Base-by-base conservation (phyloP, 1,140 invertebrate genomes). In the Leptestheria dahalacensis region DNA sequence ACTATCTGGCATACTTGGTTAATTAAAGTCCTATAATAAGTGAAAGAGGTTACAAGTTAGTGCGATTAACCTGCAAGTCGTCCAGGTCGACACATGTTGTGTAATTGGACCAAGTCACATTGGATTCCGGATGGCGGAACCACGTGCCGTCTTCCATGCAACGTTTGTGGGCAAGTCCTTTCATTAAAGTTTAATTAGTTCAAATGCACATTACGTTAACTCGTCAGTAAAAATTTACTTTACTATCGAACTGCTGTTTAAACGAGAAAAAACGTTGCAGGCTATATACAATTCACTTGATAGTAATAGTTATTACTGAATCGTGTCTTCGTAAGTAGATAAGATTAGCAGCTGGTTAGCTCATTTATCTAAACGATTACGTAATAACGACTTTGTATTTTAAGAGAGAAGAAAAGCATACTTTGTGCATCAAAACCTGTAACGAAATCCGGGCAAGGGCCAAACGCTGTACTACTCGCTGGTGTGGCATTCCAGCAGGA, bases 401-500 rank as follows among this genome's bases (percentile, higher is more conserved):
- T n/a, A n/a, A n/a, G n/a, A n/a, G n/a, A n/a, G n/a, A n/a, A n/a
- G n/a, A n/a, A n/a, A 41, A 64, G 78, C 78, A 78, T 68, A 73
- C 72, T 62, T 48, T 68, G 64, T 21, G 71, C 65, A 59, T 70
- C 66, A 60, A 74, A 75, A 56, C 72, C 74, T 1, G 64, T 66
- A 26, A 74, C 66, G 59, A 74, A 78, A 25, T 62, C 60, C 3
- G 77, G 77, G 64, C 77, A 79, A 1, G 64, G 65, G 12, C 71
- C 69, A 60, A 64, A 68, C 4, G 75, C 74, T 11, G 65, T 70
- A 6, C 64, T 63, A 21, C 76, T 75, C 10, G 77, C 74, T 0
- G 64, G 50, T 0, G 77, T 79, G 59, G 75, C 71, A 54, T 75
- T 73, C 76, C 77, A 78, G 61, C 77, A 79, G 3, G 72, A 70